Conservation (phyloP, 1,140 invertebrate genomes). For the Drosophila nannoptera region DNA sequence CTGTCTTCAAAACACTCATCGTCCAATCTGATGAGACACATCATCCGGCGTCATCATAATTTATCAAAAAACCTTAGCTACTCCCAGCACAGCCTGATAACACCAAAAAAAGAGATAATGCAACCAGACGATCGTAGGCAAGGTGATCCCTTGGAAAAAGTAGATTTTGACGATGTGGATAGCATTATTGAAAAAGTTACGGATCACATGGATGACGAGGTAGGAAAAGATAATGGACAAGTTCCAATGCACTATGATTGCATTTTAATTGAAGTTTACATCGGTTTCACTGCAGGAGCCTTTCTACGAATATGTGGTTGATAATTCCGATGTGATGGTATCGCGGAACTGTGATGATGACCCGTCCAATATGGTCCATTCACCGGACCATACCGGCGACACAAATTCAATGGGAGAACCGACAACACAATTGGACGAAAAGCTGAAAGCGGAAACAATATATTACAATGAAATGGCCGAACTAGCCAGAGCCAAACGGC, state of each 20-base stretch:
- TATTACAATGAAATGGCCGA: constrained; percentile 76
- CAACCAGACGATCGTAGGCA: constrained; percentile 39
- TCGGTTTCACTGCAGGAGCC: constrained; percentile 57
- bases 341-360: constrained; percentile 45
- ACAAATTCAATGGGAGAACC: constrained; percentile 43
- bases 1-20: constrained; percentile 69
- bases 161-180: constrained; percentile 68
- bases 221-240: constrained; percentile 15
- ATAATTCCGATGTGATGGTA: constrained; percentile 54
- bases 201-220: constrained; percentile 65
- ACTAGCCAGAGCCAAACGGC: constrained; percentile 64
- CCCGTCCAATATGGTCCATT: constrained; percentile 33
- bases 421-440: constrained; percentile 65
- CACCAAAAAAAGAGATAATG: constrained; percentile 50
- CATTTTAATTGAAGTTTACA: constrained; percentile 36
- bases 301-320: constrained; percentile 67
- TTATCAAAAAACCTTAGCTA: constrained; percentile 60
- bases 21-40: constrained; percentile 68
- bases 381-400: constrained; percentile 34
- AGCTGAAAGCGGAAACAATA: constrained; percentile 72
- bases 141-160: constrained; percentile 60
- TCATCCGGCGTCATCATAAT: constrained; percentile 62
- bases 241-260: background rate
- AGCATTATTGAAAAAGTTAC: constrained; percentile 68
- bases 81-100: constrained; percentile 57